Conservation (phyloP, 35 echinoderm and acorn worm genomes). For the Acanthaster planci region DNA sequence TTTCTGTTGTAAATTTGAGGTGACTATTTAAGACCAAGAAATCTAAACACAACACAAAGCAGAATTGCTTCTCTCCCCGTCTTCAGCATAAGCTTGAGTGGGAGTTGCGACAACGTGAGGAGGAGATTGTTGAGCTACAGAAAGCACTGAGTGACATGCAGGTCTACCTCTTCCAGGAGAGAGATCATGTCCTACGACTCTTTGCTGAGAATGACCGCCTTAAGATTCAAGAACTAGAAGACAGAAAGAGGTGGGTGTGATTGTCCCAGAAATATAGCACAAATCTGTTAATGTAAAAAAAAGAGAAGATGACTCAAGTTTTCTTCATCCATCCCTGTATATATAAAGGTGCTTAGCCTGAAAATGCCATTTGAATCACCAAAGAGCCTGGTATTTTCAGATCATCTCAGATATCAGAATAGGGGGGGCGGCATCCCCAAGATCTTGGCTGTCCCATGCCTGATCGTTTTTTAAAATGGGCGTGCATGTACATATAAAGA, state of each 20-base stretch:
- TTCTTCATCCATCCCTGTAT: background rate
- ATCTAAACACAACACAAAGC: too few relatives aligned
- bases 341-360: too few relatives aligned
- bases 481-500: too few relatives aligned
- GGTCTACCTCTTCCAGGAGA: constrained; percentile 93
- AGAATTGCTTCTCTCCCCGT: too few relatives aligned
- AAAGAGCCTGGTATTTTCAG: background rate
- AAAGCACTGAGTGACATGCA: constrained; percentile 99
- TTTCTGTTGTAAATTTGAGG: too few relatives aligned
- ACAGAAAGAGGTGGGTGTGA: constrained; percentile 83
- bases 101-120: constrained; percentile 91
- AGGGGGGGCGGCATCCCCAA: too few relatives aligned
- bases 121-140: constrained; percentile 94
- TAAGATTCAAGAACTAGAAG: constrained; percentile 92
- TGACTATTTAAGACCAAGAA: too few relatives aligned
- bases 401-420: too few relatives aligned
- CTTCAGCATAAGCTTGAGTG: constrained; percentile 88
- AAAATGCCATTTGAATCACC: background rate
- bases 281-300: background rate
- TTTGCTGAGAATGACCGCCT: constrained; percentile 94
- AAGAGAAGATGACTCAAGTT: background rate
- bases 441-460: too few relatives aligned
- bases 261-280: background rate
- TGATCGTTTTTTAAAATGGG: too few relatives aligned
- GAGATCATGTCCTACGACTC: constrained; percentile 89